These are phyloP conservation scores for Platanista minor DNA, from an alignment of 2,113 vertebrate species.

Conservation along the genomic window DNA sequence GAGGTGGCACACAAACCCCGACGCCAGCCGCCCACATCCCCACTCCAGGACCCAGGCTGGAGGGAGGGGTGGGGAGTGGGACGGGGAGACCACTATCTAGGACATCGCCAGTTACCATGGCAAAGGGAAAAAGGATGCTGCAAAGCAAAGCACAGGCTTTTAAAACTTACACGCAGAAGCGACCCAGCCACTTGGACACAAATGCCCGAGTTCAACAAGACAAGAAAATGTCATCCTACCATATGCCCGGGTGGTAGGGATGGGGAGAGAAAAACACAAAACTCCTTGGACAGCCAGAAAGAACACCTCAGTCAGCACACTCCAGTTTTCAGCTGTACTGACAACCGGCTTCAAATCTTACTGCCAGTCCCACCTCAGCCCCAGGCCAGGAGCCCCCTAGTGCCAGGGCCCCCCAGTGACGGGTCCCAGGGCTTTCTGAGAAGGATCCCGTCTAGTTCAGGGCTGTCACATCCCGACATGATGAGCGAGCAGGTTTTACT, in stretches of 20 bases:
- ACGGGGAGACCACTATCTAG: neutral
- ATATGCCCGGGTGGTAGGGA: too few relatives aligned
- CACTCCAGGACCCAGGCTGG: neutral
- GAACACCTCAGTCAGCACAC: rapidly evolving
- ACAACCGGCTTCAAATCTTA: neutral
- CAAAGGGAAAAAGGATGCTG: neutral
- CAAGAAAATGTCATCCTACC: neutral
- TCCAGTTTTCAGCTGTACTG: neutral
- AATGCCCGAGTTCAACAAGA: neutral
- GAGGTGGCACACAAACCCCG: neutral
- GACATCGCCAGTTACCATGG: neutral
- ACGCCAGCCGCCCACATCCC: neutral
- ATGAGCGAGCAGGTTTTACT: neutral
- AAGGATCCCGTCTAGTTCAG: neutral
- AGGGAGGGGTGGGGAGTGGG: rapidly evolving
- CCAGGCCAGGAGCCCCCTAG: too few relatives aligned
- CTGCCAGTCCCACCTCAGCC: neutral
- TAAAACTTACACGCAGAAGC: neutral
- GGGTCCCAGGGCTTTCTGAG: neutral
- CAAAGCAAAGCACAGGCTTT: neutral
- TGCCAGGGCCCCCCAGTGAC: too few relatives aligned
- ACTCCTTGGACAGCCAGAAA: too few relatives aligned
- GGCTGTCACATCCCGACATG: neutral
- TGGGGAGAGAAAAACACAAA: neutral
- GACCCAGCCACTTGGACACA: rapidly evolving